A percentile compares a stretch with the other conserved stretches of the same genome.
Evolutionary conservation across 2,888 invertebrate genomes (phyloP).

Genomic region (Melanargia galathea): DNA sequence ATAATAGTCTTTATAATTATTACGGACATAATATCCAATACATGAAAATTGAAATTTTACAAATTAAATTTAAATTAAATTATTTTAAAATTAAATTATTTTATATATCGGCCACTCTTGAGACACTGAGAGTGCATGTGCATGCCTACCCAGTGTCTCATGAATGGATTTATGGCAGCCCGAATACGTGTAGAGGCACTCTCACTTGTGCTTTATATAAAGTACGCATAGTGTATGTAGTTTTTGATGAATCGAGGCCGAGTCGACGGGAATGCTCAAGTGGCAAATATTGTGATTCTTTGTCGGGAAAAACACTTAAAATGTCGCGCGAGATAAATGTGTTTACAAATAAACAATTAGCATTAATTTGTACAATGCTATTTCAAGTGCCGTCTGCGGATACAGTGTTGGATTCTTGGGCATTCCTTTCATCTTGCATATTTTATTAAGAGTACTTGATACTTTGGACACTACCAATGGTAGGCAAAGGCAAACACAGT

Average conservation of each 20-base stretch:
- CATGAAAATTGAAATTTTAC: too few species aligned
- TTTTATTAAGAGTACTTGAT: constrained; percentile 19
- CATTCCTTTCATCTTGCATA: constrained; percentile 14
- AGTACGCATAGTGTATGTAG: constrained; percentile 9
- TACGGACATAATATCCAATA: too few species aligned
- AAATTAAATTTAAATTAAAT: too few species aligned
- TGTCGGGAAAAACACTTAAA: constrained; percentile 45
- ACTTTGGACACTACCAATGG: constrained; percentile 3
- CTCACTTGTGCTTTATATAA: background rate
- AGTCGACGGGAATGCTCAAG: constrained; percentile 39
- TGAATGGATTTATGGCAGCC: background rate
- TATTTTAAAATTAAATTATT: too few species aligned
- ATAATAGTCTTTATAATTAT: too few species aligned
- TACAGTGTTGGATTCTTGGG: constrained; percentile 16
- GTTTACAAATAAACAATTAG: constrained; percentile 45
- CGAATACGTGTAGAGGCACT: background rate
- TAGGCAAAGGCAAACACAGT: too few species aligned
- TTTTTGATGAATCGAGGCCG: constrained; percentile 41
- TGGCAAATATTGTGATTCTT: constrained; percentile 47
- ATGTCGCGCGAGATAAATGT: constrained; percentile 44
- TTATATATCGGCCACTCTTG: too few species aligned
- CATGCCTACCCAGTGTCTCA: too few species aligned
- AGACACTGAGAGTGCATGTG: too few species aligned
- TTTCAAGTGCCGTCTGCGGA: constrained; percentile 32
- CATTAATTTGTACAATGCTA: constrained; percentile 37